Evolutionary conservation across 1,140 invertebrate genomes (phyloP).

Genomic region (Ips typographus): DNA sequence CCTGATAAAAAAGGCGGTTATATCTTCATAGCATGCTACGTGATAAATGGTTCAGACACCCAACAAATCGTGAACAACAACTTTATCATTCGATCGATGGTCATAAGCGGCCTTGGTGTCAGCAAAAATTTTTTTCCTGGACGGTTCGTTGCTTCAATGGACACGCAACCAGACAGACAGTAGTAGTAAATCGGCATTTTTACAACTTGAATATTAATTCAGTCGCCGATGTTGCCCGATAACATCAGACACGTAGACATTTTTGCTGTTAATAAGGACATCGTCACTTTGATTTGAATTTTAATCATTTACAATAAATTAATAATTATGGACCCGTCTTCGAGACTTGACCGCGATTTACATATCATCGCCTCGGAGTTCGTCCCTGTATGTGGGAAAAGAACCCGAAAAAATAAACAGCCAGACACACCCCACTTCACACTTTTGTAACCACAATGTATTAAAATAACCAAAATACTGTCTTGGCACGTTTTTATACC

Average conservation of each 20-base stretch:
- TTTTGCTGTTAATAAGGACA: conserved; percentile 13
- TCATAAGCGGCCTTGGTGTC: too few relatives aligned
- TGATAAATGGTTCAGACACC: too few relatives aligned
- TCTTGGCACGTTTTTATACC: conserved; percentile 17
- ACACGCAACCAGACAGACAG: conserved; percentile 17
- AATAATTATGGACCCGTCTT: neutral
- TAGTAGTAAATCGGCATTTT: conserved; percentile 16
- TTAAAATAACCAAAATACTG: conserved; percentile 13
- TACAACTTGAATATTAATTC: conserved; percentile 14
- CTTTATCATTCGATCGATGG: too few relatives aligned
- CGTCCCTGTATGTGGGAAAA: conserved; percentile 9
- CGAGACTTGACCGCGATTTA: too few relatives aligned
- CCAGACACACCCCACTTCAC: conserved; percentile 22
- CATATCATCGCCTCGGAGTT: neutral
- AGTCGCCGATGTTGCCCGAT: conserved; percentile 3
- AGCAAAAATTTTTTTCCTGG: conserved; percentile 4
- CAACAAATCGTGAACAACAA: too few relatives aligned
- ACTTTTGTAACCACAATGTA: neutral
- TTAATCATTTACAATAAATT: conserved; percentile 1
- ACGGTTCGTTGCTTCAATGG: conserved; percentile 22
- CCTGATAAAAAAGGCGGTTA: too few relatives aligned
- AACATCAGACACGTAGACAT: conserved; percentile 13
- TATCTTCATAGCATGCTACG: too few relatives aligned
- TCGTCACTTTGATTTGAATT: conserved; percentile 12
- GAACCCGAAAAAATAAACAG: conserved; percentile 12